Conservation (phyloP, 1,140 invertebrate genomes). For the Fopius arisanus region DNA sequence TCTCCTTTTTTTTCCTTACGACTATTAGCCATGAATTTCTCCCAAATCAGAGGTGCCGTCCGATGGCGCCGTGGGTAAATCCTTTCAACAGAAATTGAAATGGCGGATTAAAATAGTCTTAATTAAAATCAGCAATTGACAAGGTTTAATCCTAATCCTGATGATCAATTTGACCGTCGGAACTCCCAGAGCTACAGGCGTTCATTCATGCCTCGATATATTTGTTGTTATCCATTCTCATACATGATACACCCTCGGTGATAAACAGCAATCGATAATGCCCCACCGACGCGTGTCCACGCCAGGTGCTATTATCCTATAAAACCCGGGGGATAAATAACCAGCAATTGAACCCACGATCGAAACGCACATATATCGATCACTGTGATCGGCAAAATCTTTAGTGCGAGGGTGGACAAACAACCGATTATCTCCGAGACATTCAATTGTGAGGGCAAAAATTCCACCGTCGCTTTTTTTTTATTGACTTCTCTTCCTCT, state of each 20-base stretch:
- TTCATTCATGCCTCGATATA: slow-evolving; percentile 51
- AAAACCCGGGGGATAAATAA: slow-evolving; percentile 13
- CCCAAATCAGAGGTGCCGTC: no score
- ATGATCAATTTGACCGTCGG: not conserved
- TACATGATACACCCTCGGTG: slow-evolving; percentile 34
- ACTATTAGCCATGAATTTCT: no score
- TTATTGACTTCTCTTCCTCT: no score
- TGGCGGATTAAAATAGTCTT: no score
- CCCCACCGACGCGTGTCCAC: slow-evolving; percentile 10
- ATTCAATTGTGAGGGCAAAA: not conserved
- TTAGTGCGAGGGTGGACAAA: not conserved
- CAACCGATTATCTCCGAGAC: not conserved
- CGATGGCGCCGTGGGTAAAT: no score
- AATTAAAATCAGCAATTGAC: no score
- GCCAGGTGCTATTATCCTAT: slow-evolving; percentile 18
- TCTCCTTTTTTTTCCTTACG: no score
- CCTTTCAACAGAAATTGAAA: no score
- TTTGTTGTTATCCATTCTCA: not conserved
- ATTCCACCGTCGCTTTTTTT: not conserved
- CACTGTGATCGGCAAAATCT: not conserved
- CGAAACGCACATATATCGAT: not conserved
- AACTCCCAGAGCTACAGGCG: slow-evolving; percentile 13
- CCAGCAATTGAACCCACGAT: slow-evolving; percentile 19
- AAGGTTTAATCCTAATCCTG: no score
- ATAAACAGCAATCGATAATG: slow-evolving; percentile 35